These are phyloP conservation scores for Fragum fragum DNA, from an alignment of 2,888 invertebrate genomes.

Conservation along the genomic window DNA sequence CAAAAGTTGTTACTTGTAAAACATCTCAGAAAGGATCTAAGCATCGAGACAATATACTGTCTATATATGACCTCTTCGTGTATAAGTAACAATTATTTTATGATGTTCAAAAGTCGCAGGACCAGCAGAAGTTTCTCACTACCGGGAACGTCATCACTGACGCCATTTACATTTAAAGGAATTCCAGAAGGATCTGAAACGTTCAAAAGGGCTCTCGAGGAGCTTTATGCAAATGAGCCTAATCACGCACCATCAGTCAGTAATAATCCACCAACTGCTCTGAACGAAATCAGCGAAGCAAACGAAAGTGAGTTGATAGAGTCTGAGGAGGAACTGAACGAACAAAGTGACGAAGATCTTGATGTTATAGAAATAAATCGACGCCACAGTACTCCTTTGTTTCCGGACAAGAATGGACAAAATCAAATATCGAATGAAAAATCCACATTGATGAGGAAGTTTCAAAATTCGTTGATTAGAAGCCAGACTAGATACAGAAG, in stretches of 20 bases:
- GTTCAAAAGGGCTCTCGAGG: slow-evolving; percentile 59
- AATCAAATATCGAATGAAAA: neutral
- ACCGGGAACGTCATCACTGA: slow-evolving; percentile 49
- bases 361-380: slow-evolving; percentile 15
- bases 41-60: no score
- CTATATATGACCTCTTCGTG: no score
- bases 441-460: neutral
- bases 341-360: neutral
- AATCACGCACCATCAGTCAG: slow-evolving; percentile 33
- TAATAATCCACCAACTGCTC: slow-evolving; percentile 27
- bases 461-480: neutral
- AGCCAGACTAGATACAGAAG: slow-evolving; percentile 28
- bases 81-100: no score
- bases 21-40: no score
- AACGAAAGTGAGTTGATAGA: slow-evolving; percentile 47
- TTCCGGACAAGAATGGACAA: slow-evolving; percentile 2
- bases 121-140: slow-evolving; percentile 53
- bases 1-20: no score
- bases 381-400: slow-evolving; percentile 57
- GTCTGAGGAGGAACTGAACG: slow-evolving; percentile 33
- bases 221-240: slow-evolving; percentile 50
- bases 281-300: slow-evolving; percentile 58
- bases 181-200: slow-evolving; percentile 64
- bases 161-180: slow-evolving; percentile 31
- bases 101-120: slow-evolving; percentile 22